Percentiles rank a stretch among this genome's conserved stretches.
Conservation (phyloP, 1,140 invertebrate genomes). For the Calliphora vicina region DNA sequence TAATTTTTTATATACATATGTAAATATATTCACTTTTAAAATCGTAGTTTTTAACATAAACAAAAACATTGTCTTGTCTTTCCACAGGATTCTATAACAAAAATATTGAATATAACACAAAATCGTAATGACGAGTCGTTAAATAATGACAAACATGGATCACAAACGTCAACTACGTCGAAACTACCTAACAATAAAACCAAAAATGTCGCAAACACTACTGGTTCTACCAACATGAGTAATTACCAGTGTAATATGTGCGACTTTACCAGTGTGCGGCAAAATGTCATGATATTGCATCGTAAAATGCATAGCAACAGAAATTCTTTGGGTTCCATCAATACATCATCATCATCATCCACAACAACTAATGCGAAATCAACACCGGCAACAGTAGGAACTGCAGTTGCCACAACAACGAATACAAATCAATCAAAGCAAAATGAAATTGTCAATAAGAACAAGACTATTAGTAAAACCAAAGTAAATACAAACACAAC, state of each 20-base stretch:
- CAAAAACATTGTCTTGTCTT: too few species aligned
- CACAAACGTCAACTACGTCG: not conserved
- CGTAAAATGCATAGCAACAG: conserved; percentile 67
- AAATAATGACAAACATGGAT: not conserved
- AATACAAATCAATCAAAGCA: not conserved
- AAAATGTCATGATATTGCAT: conserved; percentile 76
- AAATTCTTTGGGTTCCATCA: conserved; percentile 44
- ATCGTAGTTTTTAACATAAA: too few species aligned
- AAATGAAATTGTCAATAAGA: conserved; percentile 17
- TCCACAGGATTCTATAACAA: conserved; percentile 65
- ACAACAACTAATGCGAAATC: not conserved
- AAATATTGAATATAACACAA: conserved; percentile 56
- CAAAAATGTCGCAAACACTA: not conserved
- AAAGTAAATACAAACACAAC: conserved; percentile 18
- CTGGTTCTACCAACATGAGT: not conserved
- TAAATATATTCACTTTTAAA: too few species aligned
- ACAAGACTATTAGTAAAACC: conserved; percentile 16
- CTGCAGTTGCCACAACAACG: not conserved
- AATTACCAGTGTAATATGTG: conserved; percentile 71
- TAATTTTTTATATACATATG: too few species aligned
- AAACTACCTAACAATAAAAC: not conserved
- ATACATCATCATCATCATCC: conserved; percentile 25
- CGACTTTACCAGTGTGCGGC: conserved; percentile 69
- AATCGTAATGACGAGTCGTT: not conserved
- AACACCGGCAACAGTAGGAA: conserved; percentile 2